Evolutionary conservation across 2,113 vertebrate genomes (phyloP).

Genomic region (Misgurnus mizolepis): DNA sequence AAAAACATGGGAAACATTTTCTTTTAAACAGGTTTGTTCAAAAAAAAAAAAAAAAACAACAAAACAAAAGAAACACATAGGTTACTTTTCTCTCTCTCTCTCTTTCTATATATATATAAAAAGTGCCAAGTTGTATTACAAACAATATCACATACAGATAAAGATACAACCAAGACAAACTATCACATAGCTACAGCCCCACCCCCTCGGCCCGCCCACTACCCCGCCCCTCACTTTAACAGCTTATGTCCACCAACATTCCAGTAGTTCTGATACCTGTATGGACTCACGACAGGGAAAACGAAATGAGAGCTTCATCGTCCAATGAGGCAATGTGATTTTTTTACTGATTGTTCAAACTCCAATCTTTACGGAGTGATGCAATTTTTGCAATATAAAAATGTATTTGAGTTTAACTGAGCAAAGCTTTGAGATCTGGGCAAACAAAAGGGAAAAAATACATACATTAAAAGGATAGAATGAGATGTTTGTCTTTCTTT

Average conservation of each 20-base stretch:
- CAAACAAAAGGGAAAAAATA: slow-evolving; percentile 39
- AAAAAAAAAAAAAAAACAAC: slow-evolving; percentile 59
- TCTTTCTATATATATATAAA: slow-evolving; percentile 51
- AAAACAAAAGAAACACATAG: slow-evolving; percentile 66
- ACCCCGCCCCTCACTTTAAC: slow-evolving; percentile 61
- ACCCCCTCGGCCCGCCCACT: neutral
- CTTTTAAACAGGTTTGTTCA: slow-evolving; percentile 49
- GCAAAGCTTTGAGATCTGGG: neutral
- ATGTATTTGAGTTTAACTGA: neutral
- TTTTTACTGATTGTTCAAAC: neutral
- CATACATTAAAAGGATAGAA: slow-evolving; percentile 74
- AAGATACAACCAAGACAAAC: slow-evolving; percentile 79
- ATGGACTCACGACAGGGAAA: slow-evolving; percentile 43
- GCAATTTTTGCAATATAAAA: neutral
- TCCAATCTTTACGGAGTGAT: too few species aligned
- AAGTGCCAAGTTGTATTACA: slow-evolving; percentile 87
- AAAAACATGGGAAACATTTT: slow-evolving; percentile 50
- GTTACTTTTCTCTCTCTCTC: slow-evolving; percentile 76
- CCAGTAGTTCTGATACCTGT: slow-evolving; percentile 78
- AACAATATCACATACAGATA: slow-evolving; percentile 76
- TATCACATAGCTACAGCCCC: slow-evolving; percentile 69
- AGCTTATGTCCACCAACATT: slow-evolving; percentile 82
- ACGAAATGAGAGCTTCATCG: slow-evolving; percentile 19
- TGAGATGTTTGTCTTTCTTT: slow-evolving; percentile 75
- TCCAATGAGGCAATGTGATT: neutral